Conservation (phyloP, 2,797 vertebrate genomes). For the Spizella passerina region DNA sequence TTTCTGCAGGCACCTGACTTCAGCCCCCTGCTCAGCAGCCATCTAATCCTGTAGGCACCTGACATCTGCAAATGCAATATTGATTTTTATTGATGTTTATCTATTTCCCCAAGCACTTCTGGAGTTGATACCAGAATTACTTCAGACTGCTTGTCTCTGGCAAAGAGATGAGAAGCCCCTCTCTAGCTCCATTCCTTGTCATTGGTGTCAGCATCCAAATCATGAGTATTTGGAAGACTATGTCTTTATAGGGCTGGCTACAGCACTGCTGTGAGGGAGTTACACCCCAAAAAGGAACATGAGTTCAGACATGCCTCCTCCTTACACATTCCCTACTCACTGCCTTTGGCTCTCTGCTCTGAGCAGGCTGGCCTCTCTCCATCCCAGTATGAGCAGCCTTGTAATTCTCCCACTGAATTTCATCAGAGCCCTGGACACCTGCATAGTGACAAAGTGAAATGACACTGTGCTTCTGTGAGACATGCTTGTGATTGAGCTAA, state of each 20-base stretch:
- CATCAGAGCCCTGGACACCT: not conserved
- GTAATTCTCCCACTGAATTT: not conserved
- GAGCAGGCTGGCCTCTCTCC: not conserved
- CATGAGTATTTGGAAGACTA: not conserved
- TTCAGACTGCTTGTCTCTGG: not conserved
- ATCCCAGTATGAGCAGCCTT: not conserved
- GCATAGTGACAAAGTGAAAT: not conserved
- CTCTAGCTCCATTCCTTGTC: not conserved
- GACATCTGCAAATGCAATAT: not conserved
- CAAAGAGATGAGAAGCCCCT: not conserved
- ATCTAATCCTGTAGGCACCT: not conserved
- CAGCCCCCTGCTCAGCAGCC: not conserved
- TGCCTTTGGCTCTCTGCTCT: not conserved
- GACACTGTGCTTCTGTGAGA: not conserved
- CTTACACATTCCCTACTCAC: not conserved
- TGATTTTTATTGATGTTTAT: not conserved
- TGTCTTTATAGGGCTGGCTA: not conserved
- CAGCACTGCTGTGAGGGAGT: not conserved
- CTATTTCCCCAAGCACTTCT: not conserved
- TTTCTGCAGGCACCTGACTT: not conserved
- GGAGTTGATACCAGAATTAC: not conserved
- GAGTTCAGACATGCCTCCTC: not conserved
- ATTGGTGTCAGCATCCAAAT: not conserved
- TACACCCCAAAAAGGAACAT: not conserved
- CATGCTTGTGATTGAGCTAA: not conserved